These are phyloP conservation scores for Herpetotheres cachinnans DNA, from an alignment of 2,113 vertebrate genomes.

Conservation along the genomic window DNA sequence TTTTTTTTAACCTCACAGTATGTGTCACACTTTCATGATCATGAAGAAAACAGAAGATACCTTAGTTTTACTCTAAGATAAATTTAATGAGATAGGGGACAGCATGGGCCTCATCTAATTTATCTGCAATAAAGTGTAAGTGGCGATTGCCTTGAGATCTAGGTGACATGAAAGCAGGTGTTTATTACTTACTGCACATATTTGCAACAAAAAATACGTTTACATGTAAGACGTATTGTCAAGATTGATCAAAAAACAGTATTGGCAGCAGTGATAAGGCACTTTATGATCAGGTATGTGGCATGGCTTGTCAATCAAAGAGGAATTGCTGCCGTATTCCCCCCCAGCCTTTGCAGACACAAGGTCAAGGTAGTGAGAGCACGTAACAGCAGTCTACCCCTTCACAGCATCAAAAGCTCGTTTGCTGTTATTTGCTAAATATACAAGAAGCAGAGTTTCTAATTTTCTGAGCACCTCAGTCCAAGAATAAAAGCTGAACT, in stretches of 20 bases:
- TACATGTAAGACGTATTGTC: neutral
- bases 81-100: conserved; percentile 11
- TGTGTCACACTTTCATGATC: neutral
- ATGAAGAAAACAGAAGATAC: neutral
- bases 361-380: neutral
- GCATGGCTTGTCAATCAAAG: neutral
- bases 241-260: neutral
- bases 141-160: neutral
- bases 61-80: neutral
- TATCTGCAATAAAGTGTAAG: neutral
- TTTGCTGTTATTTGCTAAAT: neutral
- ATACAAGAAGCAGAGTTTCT: neutral
- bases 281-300: neutral
- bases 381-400: neutral
- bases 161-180: neutral
- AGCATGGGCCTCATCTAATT: neutral
- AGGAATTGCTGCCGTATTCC: neutral
- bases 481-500: neutral
- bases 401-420: neutral
- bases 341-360: neutral
- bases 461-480: neutral
- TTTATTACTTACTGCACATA: neutral
- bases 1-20: neutral
- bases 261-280: neutral
- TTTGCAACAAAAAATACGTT: neutral